Conservation (phyloP, 2,888 invertebrate species). For the Diarsia mendica region DNA sequence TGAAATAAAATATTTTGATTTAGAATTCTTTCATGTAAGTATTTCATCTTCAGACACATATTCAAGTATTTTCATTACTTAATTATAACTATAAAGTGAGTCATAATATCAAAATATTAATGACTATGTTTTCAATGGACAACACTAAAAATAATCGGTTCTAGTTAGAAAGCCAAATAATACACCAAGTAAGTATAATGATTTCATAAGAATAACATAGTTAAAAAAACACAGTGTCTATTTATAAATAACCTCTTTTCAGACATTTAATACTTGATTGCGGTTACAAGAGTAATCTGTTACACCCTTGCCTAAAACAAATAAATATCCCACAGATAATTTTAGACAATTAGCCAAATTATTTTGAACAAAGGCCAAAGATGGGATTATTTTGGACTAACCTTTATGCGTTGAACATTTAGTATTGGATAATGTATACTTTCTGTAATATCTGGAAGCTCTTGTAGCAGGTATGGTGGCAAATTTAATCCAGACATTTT, state of each 20-base stretch:
- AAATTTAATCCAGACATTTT: constrained; percentile 81
- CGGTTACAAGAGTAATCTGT: neutral
- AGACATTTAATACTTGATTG: neutral
- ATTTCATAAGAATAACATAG: constrained; percentile 8
- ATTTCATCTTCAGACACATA: neutral
- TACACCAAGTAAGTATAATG: neutral
- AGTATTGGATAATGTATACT: constrained; percentile 91
- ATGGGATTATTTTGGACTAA: constrained; percentile 76
- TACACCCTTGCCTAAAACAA: neutral
- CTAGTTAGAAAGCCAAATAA: neutral
- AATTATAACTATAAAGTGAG: no score
- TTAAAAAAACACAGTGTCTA: neutral
- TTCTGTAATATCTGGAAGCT: constrained; percentile 90
- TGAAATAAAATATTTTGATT: neutral
- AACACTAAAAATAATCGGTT: neutral
- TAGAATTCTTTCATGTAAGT: neutral
- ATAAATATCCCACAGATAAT: neutral
- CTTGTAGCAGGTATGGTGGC: constrained; percentile 88
- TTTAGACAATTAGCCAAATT: constrained; percentile 34
- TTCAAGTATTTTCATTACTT: neutral
- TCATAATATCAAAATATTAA: neutral
- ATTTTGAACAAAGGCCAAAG: constrained; percentile 76
- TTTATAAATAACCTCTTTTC: neutral
- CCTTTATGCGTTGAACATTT: constrained; percentile 94
- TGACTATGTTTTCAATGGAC: neutral